Evolutionary conservation across 2,113 vertebrate genomes (phyloP).

Genomic region (Calonectris borealis): DNA sequence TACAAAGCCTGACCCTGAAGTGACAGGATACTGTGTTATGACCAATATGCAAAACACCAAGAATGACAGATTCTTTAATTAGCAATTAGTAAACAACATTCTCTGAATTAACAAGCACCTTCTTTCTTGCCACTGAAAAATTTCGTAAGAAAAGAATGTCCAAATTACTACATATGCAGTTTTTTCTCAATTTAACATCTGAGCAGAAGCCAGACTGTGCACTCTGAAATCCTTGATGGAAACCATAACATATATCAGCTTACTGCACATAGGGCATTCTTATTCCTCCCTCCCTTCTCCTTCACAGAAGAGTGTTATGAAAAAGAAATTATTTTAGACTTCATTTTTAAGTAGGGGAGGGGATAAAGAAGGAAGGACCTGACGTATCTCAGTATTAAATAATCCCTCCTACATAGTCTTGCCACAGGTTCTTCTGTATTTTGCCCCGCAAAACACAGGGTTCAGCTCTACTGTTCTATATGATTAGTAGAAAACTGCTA

Average conservation of each 20-base stretch:
- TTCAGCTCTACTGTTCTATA: neutral
- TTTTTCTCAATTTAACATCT: neutral
- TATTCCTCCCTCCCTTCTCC: neutral
- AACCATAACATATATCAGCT: neutral
- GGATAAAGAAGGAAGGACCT: neutral
- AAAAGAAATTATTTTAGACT: neutral
- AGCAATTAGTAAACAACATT: neutral
- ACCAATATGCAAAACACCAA: neutral
- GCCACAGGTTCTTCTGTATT: neutral
- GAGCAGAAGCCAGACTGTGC: neutral
- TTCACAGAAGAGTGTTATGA: neutral
- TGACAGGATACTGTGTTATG: neutral
- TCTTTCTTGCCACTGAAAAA: neutral
- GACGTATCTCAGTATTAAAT: neutral
- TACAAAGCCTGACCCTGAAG: neutral
- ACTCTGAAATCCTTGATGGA: neutral
- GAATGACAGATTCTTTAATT: neutral
- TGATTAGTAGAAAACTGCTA: neutral
- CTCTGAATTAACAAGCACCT: neutral
- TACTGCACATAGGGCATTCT: neutral
- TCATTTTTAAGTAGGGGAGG: neutral
- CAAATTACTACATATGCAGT: neutral
- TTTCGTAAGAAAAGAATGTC: neutral
- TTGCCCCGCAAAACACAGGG: neutral
- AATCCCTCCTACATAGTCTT: neutral